Evolutionary conservation across 2,888 invertebrate genomes (phyloP), one percentile per base, ranked within the genome.

Genomic region (Matsumyia berberina): DNA sequence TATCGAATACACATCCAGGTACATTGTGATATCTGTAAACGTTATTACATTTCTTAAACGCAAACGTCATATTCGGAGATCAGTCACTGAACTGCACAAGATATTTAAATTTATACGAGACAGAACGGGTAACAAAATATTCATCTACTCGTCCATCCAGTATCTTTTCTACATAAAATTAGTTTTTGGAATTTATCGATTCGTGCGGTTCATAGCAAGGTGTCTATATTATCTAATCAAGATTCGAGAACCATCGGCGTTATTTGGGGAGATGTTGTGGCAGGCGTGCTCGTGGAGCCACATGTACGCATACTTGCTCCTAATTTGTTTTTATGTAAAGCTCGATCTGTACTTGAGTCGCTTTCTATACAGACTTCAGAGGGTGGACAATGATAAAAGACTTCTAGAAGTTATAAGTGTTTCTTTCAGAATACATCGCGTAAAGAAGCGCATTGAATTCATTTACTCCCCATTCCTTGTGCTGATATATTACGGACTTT

Each of bases 251-350:
- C 6, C 19, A 0, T 46, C 46, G 0, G 0, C 19, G 1, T 19
- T 46, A 8, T 46, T 46, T 3, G 46, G 46, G 5, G 46, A 46
- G 2, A 24, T 5, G 5, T 8, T 46, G 46, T 24, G 17, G 46
- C 46, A 46, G 46, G 46, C 11, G 11, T 5, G 46, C 19, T 46
- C 46, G 3, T 46, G 46, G 46, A 46, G 46, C 19, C 46, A 19
- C 11, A 46, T 19, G 7, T 46, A 46, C 5, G 46, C 19, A 0
- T 11, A 46, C 19, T 19, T 46, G 11, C 6, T 46, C 24, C 19
- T 46, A 19, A 24, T 46, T 46, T 46, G 46, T 24, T 46, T 46
- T 19, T 46, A 46, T 24, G 24, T 11, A 24, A 46, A 46, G 11
- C 46, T 46, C 24, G 11, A 19, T 24, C 19, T 11, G 11, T 46